Evolutionary conservation across 2,797 vertebrate genomes (phyloP), one percentile per base, ranked within the genome.

Genomic region (Schizopygopsis malacanthus): DNA sequence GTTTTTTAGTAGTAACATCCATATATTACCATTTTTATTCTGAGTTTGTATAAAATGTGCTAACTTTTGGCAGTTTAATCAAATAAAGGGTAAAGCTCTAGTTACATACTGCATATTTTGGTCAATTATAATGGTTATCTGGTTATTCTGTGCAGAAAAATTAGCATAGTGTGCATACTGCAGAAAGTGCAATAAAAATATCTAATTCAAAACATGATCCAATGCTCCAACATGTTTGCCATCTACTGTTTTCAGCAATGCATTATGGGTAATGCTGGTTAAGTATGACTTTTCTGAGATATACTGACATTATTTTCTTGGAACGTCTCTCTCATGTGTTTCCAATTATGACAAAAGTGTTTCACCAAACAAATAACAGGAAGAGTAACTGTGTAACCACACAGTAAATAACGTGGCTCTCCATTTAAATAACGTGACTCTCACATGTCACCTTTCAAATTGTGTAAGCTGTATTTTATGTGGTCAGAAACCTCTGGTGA

Each of bases 341-440:
- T 83, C 45, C n/a, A 45, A 15, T 83, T 83, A 83, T 25, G 33
- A 33, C 54, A 15, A 39, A 39, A 22, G 10, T 52, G 72, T 83
- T 83, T 83, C 13, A 65, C 20, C 28, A 76, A 65, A 67, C 59
- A 76, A 73, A 65, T 65, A 61, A 61, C 54, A 25, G 50, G n/a
- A 39, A 76, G 9, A 33, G 73, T 76, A 39, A 20, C 47, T 7
- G 52, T 25, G 75, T 25, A n/a, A 78, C 52, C 37, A 4, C 75
- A 78, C 54, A 13, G 28, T 83, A 83, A 83, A 83, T 76, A 52
- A 83, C 3, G 22, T 12, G 5, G 45, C 43, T 83, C 41, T 65
- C 28, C 33, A 13, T 65, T 52, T 52, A 22, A 52, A 52, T 12
- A 50, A 41, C 39, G 13, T 79, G 41, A 63, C 56, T 63, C 56